Base-by-base conservation (phyloP, 2,888 invertebrate species). In the Hirtodrosophila duncani region DNA sequence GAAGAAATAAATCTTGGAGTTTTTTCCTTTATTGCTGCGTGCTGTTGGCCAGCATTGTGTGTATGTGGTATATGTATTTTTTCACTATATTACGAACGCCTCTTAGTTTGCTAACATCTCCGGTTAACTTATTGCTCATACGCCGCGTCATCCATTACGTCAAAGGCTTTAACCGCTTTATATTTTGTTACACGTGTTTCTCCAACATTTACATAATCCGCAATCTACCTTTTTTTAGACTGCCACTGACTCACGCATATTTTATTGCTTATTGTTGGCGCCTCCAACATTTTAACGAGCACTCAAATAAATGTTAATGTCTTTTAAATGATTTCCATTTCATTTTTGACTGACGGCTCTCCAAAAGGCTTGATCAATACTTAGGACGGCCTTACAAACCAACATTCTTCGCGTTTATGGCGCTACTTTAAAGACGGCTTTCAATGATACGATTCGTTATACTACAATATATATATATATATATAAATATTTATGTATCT, bases 1-100 rank as follows among this genome's bases (percentile, higher is more conserved):
- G 39, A 59, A 63, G 77, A 72, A 67, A 80, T 80, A 83, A 80
- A 82, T 82, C 79, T 71, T 81, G 24, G 55, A 65, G 77, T 71
- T 79, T 78, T 62, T n/a, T 82, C 48, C 64, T 75, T 79, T 82
- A 74, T 70, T 80, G 63, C 68, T 37, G 51, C 70, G 45, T 59
- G 50, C 63, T 70, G 46, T 68, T 71, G 34, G 36, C 42, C 50
- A 26, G 26, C 51, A 31, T 26, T 37, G 13, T 8, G 23, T 37
- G n/a, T n/a, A n/a, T n/a, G n/a, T n/a, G n/a, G n/a, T n/a, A n/a
- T n/a, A n/a, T n/a, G n/a, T n/a, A n/a, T n/a, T n/a, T n/a, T n/a
- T n/a, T n/a, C n/a, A n/a, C 39, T 36, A 11, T 9, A 18, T 11
- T 9, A 8, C 30, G 26, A 24, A 2, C 34, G 10, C 16, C 43